A percentile compares a stretch with the other conserved stretches of the same genome.
These are phyloP conservation scores for Lophius piscatorius DNA, from an alignment of 2,113 vertebrate genomes.

Conservation along the genomic window DNA sequence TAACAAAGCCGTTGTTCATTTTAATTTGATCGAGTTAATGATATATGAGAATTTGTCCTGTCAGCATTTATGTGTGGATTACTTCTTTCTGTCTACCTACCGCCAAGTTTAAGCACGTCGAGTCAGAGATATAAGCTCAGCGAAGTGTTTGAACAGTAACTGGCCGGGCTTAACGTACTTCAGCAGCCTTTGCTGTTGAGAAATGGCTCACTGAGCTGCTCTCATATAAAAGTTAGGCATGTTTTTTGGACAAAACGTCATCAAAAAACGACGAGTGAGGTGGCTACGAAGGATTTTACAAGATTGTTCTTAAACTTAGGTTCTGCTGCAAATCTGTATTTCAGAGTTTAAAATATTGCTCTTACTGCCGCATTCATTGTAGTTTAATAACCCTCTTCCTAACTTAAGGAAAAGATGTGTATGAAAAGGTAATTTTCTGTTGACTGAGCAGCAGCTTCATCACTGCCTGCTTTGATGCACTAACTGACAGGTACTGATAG, in stretches of 20 bases:
- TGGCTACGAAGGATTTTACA: neutral
- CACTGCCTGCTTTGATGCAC: no score
- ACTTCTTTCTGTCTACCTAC: no score
- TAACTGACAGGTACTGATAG: no score
- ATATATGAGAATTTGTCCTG: neutral
- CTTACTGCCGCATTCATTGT: no score
- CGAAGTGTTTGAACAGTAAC: slow-evolving; percentile 13
- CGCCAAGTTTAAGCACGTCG: no score
- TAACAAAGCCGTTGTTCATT: neutral
- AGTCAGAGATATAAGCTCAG: slow-evolving; percentile 24
- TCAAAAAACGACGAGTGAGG: neutral
- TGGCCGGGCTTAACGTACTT: neutral
- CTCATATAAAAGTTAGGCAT: slow-evolving; percentile 5
- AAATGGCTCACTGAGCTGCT: neutral
- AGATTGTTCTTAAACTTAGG: neutral
- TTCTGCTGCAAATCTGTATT: neutral
- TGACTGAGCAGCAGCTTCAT: no score
- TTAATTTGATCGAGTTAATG: neutral
- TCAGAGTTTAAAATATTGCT: no score
- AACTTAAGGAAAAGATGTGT: no score
- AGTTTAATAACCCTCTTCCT: no score
- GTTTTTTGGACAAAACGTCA: neutral
- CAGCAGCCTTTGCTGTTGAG: slow-evolving; percentile 26
- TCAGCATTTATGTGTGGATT: neutral
- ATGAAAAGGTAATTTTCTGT: no score